A percentile compares a stretch with the other conserved stretches of the same genome.
These are phyloP conservation scores for Miniopterus natalensis DNA, from an alignment of 2,113 vertebrate genomes.

Conservation along the genomic window DNA sequence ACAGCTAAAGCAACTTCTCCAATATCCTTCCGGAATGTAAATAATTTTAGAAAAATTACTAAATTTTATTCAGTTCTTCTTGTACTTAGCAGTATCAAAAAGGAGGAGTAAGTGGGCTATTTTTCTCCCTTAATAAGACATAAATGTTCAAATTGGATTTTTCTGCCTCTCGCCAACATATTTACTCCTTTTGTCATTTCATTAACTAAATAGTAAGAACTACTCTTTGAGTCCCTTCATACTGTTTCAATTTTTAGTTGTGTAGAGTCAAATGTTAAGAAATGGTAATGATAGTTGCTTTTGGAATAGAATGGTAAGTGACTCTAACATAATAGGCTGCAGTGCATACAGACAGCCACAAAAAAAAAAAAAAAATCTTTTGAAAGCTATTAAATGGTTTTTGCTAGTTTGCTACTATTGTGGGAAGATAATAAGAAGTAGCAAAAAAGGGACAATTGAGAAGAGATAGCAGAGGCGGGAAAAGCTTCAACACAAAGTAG, in stretches of 20 bases:
- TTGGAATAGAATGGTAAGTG: slow-evolving; percentile 13
- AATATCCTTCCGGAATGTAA: background rate
- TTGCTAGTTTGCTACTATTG: background rate
- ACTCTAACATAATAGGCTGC: slow-evolving; percentile 23
- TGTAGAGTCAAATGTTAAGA: slow-evolving; percentile 24
- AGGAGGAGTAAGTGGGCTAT: background rate
- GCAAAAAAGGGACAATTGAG: slow-evolving; percentile 15
- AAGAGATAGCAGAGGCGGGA: background rate
- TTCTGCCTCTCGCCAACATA: background rate
- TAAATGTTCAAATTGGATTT: background rate
- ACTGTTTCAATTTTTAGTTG: slow-evolving; percentile 40
- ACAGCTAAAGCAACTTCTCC: slow-evolving; percentile 3
- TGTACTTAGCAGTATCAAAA: slow-evolving; percentile 24
- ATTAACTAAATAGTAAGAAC: slow-evolving; percentile 36
- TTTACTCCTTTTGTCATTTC: slow-evolving; percentile 59
- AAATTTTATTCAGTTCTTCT: slow-evolving; percentile 20
- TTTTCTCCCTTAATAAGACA: background rate
- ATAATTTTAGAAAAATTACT: slow-evolving; percentile 42
- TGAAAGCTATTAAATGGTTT: slow-evolving; percentile 31
- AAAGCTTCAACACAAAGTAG: slow-evolving; percentile 23
- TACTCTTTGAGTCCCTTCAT: slow-evolving; percentile 28
- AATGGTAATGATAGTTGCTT: background rate
- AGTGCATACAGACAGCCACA: background rate
- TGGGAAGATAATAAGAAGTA: slow-evolving; percentile 28
- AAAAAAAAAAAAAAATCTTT: background rate